Conservation (phyloP, 1,140 invertebrate species). For the Bombus confusus region DNA sequence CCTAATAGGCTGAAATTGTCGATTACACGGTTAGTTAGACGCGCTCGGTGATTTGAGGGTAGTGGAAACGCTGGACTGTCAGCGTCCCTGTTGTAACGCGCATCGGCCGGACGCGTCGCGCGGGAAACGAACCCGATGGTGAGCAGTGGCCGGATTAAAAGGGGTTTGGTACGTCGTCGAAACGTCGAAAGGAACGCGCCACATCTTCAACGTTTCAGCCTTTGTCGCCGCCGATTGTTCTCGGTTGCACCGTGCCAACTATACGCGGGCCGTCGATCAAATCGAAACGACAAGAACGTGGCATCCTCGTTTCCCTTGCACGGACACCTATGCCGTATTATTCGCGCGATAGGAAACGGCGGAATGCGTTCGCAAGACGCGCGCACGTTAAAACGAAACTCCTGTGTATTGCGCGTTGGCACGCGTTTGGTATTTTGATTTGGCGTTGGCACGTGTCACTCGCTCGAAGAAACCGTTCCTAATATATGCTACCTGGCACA, state of each 20-base stretch:
- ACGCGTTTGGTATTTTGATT: not conserved
- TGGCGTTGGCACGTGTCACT: slow-evolving; percentile 15
- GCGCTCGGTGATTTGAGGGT: slow-evolving; percentile 79
- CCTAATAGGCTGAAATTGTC: slow-evolving; percentile 77
- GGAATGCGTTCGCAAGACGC: not conserved
- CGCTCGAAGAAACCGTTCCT: not conserved
- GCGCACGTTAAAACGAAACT: not conserved
- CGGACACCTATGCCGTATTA: not conserved
- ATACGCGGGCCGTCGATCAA: too few relatives aligned
- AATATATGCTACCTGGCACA: slow-evolving; percentile 50
- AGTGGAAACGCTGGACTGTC: slow-evolving; percentile 69
- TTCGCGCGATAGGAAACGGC: not conserved
- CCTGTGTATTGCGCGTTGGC: not conserved
- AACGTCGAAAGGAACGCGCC: not conserved
- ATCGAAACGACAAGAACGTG: too few relatives aligned
- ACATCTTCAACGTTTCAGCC: slow-evolving; percentile 17
- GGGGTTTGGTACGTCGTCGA: not conserved
- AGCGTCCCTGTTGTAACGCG: slow-evolving; percentile 59
- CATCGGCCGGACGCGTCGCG: slow-evolving; percentile 1
- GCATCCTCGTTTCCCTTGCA: not conserved
- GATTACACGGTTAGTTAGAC: slow-evolving; percentile 82
- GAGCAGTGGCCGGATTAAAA: slow-evolving; percentile 9
- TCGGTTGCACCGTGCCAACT: too few relatives aligned
- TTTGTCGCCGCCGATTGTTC: not conserved
- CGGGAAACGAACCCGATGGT: not conserved